Evolutionary conservation across 2,888 invertebrate species (phyloP), one percentile per base, ranked within the genome.

Genomic region (Drosophila robusta): DNA sequence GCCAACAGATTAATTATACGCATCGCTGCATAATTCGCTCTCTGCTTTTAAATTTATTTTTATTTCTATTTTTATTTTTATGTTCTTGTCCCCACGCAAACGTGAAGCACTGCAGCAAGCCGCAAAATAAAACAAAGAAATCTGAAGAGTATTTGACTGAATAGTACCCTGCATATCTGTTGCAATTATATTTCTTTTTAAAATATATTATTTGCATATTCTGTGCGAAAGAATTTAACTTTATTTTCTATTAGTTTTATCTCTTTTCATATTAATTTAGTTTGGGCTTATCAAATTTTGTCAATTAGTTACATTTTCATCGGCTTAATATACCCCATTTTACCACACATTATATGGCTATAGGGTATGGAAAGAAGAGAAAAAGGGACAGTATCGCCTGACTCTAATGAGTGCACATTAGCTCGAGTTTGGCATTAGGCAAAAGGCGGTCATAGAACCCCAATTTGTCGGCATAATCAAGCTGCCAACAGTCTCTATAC

Each of bases 1-100:
- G 89, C 85, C 71, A 78, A 86, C 78, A 88, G 89, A 85, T 85
- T 85, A 85, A 88, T 85, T 85, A 83, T 83, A 85, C 85, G 85
- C 85, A 75, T 87, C 87, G 85, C 71, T 88, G 89, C 79, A 78
- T 79, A 69, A 73, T 76, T 75, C 65, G 79, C 70, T 71, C 62
- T 67, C 67, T 65, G 73, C 72, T 72, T 80, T 67, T 64, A 74
- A 81, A 74, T 76, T 73, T 70, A 70, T 76, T 80, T 80, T 68
- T 57, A 68, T 76, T 58, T 62, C 47, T 56, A 55, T 47, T 61
- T 70, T 45, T 57, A 57, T 61, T 74, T 71, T 67, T 70, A 66
- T 62, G 55, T 56, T 36, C 61, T 38, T 51, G 42, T 11, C 45
- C 44, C 16, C 24, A 54, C 52, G 34, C 42, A 55, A 44, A 56